A percentile compares a stretch with the other conserved stretches of the same genome.
phyloP scores from a whole-genome alignment of 1,140 invertebrate genomes.

The Conus betulinus region DNA sequence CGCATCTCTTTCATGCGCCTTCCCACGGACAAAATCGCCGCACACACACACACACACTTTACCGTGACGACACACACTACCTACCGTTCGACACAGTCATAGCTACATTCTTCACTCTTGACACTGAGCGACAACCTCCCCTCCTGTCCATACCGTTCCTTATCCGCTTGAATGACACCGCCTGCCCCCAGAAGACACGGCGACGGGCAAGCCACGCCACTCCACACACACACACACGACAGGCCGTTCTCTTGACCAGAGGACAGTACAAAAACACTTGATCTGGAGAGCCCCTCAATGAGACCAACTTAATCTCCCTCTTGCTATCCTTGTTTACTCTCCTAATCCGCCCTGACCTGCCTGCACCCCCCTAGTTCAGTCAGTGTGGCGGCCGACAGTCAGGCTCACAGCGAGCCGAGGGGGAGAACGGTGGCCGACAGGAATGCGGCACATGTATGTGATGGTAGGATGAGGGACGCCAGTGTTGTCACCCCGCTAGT shows the following conservation, averaged over 20 bases:
- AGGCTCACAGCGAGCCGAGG: neutral
- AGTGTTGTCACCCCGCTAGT: neutral
- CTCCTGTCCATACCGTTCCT: neutral
- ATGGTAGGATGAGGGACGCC: neutral
- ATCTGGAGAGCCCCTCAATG: neutral
- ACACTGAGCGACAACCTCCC: neutral
- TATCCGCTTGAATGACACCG: neutral
- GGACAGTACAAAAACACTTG: neutral
- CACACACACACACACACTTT: too few species aligned
- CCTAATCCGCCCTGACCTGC: too few species aligned
- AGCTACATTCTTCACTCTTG: too few species aligned
- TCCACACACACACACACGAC: neutral
- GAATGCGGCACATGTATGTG: neutral
- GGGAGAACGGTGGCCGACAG: neutral
- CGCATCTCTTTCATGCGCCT: too few species aligned
- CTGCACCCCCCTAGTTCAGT: too few species aligned
- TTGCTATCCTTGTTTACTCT: neutral
- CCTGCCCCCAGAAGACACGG: neutral
- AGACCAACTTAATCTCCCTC: neutral
- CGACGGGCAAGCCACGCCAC: neutral
- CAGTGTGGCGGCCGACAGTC: too few species aligned
- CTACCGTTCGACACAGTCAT: too few species aligned
- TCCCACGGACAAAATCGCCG: too few species aligned
- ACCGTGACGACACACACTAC: too few species aligned
- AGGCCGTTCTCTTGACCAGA: neutral